Conservation (phyloP, 2,797 vertebrate genomes). For the Aplochiton taeniatus region DNA sequence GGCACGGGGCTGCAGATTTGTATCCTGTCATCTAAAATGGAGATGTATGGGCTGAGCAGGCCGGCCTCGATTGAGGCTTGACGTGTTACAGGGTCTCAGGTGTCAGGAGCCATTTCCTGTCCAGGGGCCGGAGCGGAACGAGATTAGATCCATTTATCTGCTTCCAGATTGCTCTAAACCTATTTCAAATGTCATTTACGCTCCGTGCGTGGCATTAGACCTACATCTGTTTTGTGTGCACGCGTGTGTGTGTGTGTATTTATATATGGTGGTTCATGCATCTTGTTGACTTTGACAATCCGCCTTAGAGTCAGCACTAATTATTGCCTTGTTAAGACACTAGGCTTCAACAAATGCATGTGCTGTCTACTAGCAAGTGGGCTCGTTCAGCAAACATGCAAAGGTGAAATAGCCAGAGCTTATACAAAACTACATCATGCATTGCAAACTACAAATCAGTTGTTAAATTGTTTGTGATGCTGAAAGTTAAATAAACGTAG, state of each 20-base stretch:
- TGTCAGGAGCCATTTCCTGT: slow-evolving; percentile 76
- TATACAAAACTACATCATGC: too few species aligned
- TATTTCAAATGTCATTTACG: slow-evolving; percentile 77
- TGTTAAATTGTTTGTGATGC: too few species aligned
- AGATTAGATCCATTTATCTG: slow-evolving; percentile 83
- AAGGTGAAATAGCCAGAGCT: too few species aligned
- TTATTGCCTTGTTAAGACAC: too few species aligned
- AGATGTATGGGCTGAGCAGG: slow-evolving; percentile 69
- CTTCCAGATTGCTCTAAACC: slow-evolving; percentile 75
- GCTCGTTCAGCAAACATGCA: too few species aligned
- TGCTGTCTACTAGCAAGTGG: too few species aligned
- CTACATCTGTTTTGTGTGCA: slow-evolving; percentile 69
- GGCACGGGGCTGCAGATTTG: slow-evolving; percentile 58
- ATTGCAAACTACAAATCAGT: too few species aligned
- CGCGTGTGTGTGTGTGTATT: slow-evolving; percentile 23
- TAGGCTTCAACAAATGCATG: too few species aligned
- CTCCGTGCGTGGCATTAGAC: slow-evolving; percentile 66
- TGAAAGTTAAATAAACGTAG: too few species aligned
- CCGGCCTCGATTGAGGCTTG: slow-evolving; percentile 63
- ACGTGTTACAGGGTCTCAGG: slow-evolving; percentile 76
- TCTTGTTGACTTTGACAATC: too few species aligned
- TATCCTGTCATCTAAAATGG: slow-evolving; percentile 74
- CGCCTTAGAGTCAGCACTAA: too few species aligned
- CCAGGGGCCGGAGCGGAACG: slow-evolving; percentile 69
- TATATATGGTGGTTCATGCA: too few species aligned